A percentile compares a stretch with the other conserved stretches of the same genome.
Conservation (phyloP, 2,113 vertebrate genomes). For the Microcebus griseorufus region DNA sequence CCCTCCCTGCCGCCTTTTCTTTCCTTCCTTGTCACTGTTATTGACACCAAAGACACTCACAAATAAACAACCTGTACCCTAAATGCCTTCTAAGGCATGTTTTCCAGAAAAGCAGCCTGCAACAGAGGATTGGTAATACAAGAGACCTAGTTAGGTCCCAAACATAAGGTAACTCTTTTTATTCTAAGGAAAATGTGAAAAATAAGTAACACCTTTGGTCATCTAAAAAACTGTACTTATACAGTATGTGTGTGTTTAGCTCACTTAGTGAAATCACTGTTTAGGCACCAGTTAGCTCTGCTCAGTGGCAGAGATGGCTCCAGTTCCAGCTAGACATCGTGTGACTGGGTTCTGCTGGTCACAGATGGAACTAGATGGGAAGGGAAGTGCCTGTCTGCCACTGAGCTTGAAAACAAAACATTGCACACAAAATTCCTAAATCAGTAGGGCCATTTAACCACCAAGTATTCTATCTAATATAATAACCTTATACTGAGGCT, state of each 20-base stretch:
- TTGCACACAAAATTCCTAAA: neutral
- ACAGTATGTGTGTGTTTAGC: neutral
- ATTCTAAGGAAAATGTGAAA: neutral
- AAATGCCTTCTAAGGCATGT: neutral
- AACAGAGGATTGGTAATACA: neutral
- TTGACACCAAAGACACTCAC: neutral
- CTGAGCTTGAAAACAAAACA: neutral
- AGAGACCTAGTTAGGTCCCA: neutral
- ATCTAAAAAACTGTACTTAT: neutral
- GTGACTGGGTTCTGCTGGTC: neutral
- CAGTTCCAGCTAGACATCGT: neutral
- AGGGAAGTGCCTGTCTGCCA: neutral
- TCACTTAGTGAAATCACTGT: neutral
- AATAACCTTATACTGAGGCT: neutral
- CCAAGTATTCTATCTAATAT: too few species aligned
- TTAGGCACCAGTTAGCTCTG: neutral
- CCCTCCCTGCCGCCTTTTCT: neutral
- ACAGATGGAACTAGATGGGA: neutral
- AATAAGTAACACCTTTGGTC: neutral
- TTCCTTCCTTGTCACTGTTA: neutral
- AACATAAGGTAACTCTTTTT: neutral
- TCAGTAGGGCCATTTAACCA: neutral
- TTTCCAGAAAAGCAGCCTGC: neutral
- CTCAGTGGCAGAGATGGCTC: neutral
- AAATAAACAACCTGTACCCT: neutral